phyloP scores from a whole-genome alignment of 2,888 invertebrate species.

The Metalampra italica region DNA sequence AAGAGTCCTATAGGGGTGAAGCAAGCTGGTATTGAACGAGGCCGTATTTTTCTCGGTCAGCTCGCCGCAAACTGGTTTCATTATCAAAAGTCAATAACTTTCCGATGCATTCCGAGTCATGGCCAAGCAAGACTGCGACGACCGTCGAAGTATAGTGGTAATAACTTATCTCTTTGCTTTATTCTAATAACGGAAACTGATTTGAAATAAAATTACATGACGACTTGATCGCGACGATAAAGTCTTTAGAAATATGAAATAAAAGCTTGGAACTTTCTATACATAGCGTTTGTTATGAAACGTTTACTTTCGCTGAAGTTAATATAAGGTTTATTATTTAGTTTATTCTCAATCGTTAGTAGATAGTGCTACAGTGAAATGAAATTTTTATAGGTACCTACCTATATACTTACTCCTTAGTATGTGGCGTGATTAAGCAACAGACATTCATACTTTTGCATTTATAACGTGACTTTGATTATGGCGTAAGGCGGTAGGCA shows the following conservation, averaged over 20 bases:
- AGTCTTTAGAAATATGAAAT: not conserved
- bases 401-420: too few species aligned
- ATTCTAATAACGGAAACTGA: not conserved
- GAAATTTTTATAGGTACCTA: too few species aligned
- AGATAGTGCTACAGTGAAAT: too few species aligned
- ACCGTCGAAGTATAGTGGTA: constrained; percentile 44
- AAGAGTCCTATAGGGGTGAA: constrained; percentile 33
- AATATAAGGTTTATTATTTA: too few species aligned
- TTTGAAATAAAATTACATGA: not conserved
- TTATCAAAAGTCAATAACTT: constrained; percentile 79
- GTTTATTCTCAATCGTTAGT: too few species aligned
- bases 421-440: too few species aligned
- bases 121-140: constrained; percentile 59
- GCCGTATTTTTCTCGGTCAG: constrained; percentile 71
- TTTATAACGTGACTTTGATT: not conserved
- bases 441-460: not conserved
- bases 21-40: constrained; percentile 66
- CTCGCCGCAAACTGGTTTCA: constrained; percentile 72
- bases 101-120: constrained; percentile 73
- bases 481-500: not conserved
- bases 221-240: not conserved
- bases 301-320: not conserved
- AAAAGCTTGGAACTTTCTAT: not conserved
- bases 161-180: constrained; percentile 35
- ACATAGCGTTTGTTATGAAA: not conserved